Conservation (phyloP, 2,797 vertebrate species). For the Chromobotia macracanthus region DNA sequence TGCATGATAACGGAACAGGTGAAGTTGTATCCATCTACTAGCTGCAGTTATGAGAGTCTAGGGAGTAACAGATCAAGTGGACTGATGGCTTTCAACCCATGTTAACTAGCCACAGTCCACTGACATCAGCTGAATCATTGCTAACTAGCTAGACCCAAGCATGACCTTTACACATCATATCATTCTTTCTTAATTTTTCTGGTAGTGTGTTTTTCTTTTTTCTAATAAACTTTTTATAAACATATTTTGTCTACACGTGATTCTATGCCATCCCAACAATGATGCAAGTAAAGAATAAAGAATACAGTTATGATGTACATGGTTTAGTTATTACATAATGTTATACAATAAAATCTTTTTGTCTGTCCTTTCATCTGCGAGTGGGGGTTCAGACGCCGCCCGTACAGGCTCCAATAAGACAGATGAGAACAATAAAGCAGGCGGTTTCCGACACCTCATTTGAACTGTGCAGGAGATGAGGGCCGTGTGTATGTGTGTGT, state of each 20-base stretch:
- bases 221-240: background rate
- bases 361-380: background rate
- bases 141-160: constrained; percentile 48
- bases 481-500: constrained; percentile 6
- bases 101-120: constrained; percentile 63
- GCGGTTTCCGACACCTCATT: constrained; percentile 58
- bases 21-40: background rate
- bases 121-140: constrained; percentile 59
- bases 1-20: background rate
- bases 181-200: background rate
- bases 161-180: constrained; percentile 12
- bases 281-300: no score
- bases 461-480: constrained; percentile 25
- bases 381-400: constrained; percentile 32
- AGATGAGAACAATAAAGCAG: constrained; percentile 59
- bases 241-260: no score
- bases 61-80: background rate
- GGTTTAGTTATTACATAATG: background rate
- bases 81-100: constrained; percentile 46
- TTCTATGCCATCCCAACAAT: no score
- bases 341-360: background rate
- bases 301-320: no score
- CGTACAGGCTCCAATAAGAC: constrained; percentile 60
- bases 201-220: background rate
- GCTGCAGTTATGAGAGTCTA: background rate